Percentiles rank a stretch among this genome's conserved stretches.
phyloP scores from a whole-genome alignment of 2,113 vertebrate species.

The Chionodraco myersi region DNA sequence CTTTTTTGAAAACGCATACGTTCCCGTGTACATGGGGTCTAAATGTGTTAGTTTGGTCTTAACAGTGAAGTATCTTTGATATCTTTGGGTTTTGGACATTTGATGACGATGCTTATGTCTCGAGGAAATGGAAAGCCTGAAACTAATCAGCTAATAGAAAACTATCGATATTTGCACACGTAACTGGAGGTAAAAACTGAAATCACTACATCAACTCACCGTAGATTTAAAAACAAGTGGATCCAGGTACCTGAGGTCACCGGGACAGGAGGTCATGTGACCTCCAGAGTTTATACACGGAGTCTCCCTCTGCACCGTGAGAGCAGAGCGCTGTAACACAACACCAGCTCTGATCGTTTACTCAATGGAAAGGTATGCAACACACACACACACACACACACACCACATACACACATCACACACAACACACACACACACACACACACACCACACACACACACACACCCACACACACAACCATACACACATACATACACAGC shows the following conservation, averaged over 20 bases:
- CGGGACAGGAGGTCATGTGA: neutral
- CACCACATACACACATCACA: conserved; percentile 1
- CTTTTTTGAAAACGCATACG: too few species aligned
- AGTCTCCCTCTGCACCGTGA: conserved; percentile 6
- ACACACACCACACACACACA: neutral
- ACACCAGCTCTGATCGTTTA: conserved; percentile 10
- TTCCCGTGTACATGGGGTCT: too few species aligned
- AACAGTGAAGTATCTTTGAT: neutral
- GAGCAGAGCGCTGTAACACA: conserved; percentile 24
- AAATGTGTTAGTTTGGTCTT: too few species aligned
- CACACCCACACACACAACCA: neutral
- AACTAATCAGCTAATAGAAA: too few species aligned
- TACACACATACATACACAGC: neutral
- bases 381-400: neutral
- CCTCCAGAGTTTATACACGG: neutral
- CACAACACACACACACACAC: neutral
- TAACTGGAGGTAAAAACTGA: neutral
- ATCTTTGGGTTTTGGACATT: neutral
- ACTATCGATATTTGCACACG: neutral
- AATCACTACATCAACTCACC: too few species aligned
- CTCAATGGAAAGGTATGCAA: conserved; percentile 17
- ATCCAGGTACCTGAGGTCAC: neutral
- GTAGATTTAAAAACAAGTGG: neutral
- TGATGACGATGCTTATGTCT: too few species aligned
- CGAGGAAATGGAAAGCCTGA: too few species aligned